These are phyloP conservation scores for Musca vetustissima DNA, from an alignment of 1,140 invertebrate genomes.

Conservation along the genomic window DNA sequence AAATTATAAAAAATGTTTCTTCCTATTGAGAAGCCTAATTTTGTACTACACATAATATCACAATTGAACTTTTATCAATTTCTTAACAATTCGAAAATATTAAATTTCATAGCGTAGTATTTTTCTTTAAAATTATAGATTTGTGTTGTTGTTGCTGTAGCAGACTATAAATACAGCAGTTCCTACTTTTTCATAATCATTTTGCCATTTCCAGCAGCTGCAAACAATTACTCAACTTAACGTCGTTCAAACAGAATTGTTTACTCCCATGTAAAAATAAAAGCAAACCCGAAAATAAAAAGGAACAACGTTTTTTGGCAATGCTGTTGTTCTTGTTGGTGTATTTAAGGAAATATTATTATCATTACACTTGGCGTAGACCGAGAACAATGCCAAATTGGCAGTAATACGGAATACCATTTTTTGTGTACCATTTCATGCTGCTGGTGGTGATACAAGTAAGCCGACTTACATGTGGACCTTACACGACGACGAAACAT, in stretches of 20 bases:
- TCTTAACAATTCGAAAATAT: too few species aligned
- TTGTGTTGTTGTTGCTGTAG: not conserved
- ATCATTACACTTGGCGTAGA: constrained; percentile 1
- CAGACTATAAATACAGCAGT: not conserved
- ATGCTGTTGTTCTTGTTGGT: not conserved
- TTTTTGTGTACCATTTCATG: not conserved
- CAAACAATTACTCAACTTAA: constrained; percentile 45
- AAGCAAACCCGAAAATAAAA: not conserved
- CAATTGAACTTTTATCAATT: too few species aligned
- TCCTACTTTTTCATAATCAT: constrained; percentile 8
- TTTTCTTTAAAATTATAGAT: not conserved
- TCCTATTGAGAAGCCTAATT: too few species aligned
- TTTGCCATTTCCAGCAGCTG: constrained; percentile 52
- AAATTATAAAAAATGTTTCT: too few species aligned
- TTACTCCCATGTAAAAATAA: not conserved
- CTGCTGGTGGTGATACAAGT: not conserved
- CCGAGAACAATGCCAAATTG: constrained; percentile 16
- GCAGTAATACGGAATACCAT: not conserved
- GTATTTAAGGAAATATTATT: constrained; percentile 7
- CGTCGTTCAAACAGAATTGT: too few species aligned
- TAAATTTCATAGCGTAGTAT: too few species aligned
- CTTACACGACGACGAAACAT: not conserved
- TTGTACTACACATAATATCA: too few species aligned
- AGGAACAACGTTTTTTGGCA: not conserved
- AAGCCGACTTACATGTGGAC: not conserved